These are phyloP conservation scores for Halcyon badia DNA, from an alignment of 2,797 vertebrate species.

Conservation along the genomic window DNA sequence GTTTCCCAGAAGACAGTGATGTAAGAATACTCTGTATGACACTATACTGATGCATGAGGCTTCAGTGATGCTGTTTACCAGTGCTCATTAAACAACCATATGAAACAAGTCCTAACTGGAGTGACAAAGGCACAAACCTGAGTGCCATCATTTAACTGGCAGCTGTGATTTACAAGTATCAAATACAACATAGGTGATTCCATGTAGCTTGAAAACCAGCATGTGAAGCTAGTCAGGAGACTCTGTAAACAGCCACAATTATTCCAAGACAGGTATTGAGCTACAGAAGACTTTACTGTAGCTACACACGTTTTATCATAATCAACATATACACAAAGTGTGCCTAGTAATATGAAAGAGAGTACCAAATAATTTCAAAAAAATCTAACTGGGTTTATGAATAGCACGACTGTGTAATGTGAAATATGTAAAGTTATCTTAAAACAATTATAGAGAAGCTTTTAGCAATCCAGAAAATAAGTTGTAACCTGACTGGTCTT, in stretches of 20 bases:
- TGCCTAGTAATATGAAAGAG: not conserved
- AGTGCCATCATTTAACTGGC: not conserved
- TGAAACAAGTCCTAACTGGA: not conserved
- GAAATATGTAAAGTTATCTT: not conserved
- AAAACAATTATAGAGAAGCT: not conserved
- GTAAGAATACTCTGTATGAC: not conserved
- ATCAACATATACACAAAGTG: not conserved
- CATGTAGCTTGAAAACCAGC: not conserved
- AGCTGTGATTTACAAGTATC: not conserved
- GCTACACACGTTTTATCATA: not conserved
- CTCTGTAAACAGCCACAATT: not conserved
- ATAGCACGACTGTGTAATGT: not conserved
- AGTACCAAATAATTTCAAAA: not conserved
- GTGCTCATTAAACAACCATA: fast-evolving
- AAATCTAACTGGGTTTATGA: not conserved
- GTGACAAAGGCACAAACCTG: not conserved
- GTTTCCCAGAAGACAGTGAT: not conserved
- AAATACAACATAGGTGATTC: not conserved
- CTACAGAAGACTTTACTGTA: not conserved
- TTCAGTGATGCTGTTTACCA: not conserved
- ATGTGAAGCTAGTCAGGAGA: not conserved
- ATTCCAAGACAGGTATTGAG: not conserved
- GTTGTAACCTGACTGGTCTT: not conserved
- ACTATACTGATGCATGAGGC: not conserved
- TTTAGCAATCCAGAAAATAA: not conserved